A percentile compares a stretch with the other conserved stretches of the same genome.
These are phyloP conservation scores for Malurus splendens DNA, from an alignment of 2,797 vertebrate genomes.

Conservation along the genomic window DNA sequence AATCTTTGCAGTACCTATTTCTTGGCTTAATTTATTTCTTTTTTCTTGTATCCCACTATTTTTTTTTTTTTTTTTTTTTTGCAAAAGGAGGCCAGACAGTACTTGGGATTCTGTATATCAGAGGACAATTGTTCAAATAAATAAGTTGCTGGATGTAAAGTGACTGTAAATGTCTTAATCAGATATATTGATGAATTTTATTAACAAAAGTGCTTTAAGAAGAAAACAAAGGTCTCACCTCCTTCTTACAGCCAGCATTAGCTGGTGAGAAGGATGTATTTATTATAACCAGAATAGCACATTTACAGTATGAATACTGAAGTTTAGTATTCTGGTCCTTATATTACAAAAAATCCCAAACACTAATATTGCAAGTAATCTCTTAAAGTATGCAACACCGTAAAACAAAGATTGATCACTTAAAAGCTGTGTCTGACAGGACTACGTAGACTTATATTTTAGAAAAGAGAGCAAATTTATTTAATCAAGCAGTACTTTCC, in stretches of 20 bases:
- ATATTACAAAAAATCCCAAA: neutral
- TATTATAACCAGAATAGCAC: neutral
- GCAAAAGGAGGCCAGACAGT: neutral
- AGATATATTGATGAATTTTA: neutral
- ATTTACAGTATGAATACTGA: neutral
- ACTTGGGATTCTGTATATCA: neutral
- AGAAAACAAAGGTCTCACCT: neutral
- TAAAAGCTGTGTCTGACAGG: neutral
- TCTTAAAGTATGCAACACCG: neutral
- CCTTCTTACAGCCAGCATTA: neutral
- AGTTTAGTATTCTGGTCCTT: neutral
- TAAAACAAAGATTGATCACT: neutral
- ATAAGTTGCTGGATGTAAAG: neutral
- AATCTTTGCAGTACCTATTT: neutral
- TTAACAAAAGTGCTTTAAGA: neutral
- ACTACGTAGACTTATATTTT: neutral
- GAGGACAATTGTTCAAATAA: neutral
- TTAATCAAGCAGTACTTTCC: neutral
- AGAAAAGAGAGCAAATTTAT: neutral
- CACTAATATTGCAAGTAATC: neutral
- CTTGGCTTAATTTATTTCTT: neutral
- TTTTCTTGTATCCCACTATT: neutral
- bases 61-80: neutral
- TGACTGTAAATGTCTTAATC: neutral
- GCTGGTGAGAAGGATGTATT: neutral